Base-by-base conservation (phyloP, 2,113 vertebrate species). In the Xenotilapia caudafasciata region DNA sequence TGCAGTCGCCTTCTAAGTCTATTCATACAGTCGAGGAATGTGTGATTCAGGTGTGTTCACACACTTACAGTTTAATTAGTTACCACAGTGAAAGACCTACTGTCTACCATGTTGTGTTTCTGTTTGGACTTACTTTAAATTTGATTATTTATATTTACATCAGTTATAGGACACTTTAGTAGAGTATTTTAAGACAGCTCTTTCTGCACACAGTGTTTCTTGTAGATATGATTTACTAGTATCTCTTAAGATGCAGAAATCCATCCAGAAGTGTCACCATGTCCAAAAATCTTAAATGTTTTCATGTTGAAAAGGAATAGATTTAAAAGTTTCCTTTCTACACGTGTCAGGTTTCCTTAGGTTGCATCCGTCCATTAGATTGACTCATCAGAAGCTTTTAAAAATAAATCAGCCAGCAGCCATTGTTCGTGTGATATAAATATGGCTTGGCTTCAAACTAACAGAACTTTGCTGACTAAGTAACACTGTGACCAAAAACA, bases 1-100 rank as follows among this genome's bases (percentile, higher is more conserved):
- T 33, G 47, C 73, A n/a, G 45, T n/a, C 1, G 7, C 26, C 10
- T 45, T 33, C 10, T 77, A 6, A n/a, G 45, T 13, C 26, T 77
- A 31, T 19, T 77, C 0, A 77, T 31, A 31, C 73, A 77, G 45
- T 19, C 2, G 15, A 0, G 70, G 42, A 31, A 47, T 0, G 26
- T 31, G 42, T 31, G 6, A 31, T 49, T 77, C 23, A 28, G 42
- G 70, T 75, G 70, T 49, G 42, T 28, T 17, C 42, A 75, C 23
- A 75, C 40, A 23, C 38, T 47, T 12, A 38, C 35, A 70, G 65
- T 70, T 70, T 70, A 42, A 21, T 70, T 70, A 73, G 21, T 73
- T 45, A 26, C 65, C 5, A 9, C 38, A 45, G n/a, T 26, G 21
- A 73, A 42, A 73, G 12, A 70, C 38, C 7, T 26, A 42, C 65